Base-by-base conservation (phyloP, 2,888 invertebrate genomes). In the Aspidiotus rigidus region DNA sequence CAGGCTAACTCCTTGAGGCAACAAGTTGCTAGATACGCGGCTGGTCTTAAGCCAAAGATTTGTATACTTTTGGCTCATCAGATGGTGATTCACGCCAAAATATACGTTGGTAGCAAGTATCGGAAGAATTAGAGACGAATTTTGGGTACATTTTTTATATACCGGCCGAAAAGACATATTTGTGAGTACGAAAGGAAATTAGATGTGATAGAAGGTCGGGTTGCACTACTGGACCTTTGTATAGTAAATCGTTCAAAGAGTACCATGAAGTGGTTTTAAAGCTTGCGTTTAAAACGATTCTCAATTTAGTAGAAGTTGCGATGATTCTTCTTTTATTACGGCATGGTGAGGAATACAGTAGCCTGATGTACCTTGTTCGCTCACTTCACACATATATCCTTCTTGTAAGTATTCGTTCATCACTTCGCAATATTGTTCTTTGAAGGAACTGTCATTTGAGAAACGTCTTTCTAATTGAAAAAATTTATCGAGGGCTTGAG, bases 381-480 rank as follows among this genome's bases (percentile, higher is more conserved):
- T 9, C 42, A 62, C 11, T 16, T 10, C 44, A 15, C 7, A 15
- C 62, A 62, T 62, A 28, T 62, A 41, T 7, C 49, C 49, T 13
- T 42, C 15, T 15, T 15, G n/a, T n/a, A n/a, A n/a, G 16, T 62
- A 62, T 15, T 41, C 44, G 10, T 10, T 7, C 44, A 62, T 41
- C 10, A 42, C n/a, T 7, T 15, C 16, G 7, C 15, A 8, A n/a
- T n/a, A n/a, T n/a, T n/a, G n/a, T n/a, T n/a, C n/a, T n/a, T n/a
- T n/a, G n/a, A n/a, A n/a, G n/a, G n/a, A n/a, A n/a, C 7, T 5
- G 16, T 62, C 49, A 7, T 15, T 62, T 44, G 28, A 16, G 16
- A 62, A 15, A 16, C 49, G 42, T 44, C 13, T 62, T 62, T 62
- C 62, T 8, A 60, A 9, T 7, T 15, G 28, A 60, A n/a, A 39